Base-by-base conservation (phyloP, 2,888 invertebrate species). In the Coecobrya sp. region DNA sequence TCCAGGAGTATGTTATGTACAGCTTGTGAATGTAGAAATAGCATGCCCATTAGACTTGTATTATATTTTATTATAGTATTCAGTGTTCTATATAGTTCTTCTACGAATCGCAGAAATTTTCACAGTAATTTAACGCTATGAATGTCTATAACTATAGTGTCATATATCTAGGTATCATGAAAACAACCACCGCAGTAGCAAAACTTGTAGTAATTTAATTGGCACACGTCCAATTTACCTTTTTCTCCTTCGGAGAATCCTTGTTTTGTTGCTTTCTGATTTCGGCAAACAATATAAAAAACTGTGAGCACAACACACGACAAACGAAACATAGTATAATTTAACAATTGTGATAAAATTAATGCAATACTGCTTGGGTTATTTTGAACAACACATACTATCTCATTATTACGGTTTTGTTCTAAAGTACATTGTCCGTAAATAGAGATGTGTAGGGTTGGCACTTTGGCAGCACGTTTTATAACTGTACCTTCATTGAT, bases 1-100 rank as follows among this genome's bases (percentile, higher is more conserved):
- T 68, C 68, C 68, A 68, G 36, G 4, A 68, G 68, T 68, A 68
- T n/a, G n/a, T n/a, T n/a, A n/a, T n/a, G n/a, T 36, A 68, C 65
- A 19, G 3, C 59, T n/a, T 59, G 2, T 19, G 59, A 59, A 59
- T 65, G 25, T 36, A 36, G 68, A 36, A 36, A n/a, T 36, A 68
- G 36, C 68, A 68, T 36, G 68, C 3, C 36, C 68, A 68, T 36
- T 68, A 68, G 25, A n/a, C 8, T 36, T 68, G 65, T 27, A 65
- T 19, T 62, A 25, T 7, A 36, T 7, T 4, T 7, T 62, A 62
- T 62, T 25, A 13, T 19, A 62, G 5, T n/a, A 2, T 7, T 49
- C 25, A 10, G 59, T 59, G 52, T 36, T 36, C 49, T 62, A 8
- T 25, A 25, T 8, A 59, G 59, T 22, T 59, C 19, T 19, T 19